Base-by-base conservation (phyloP, 1,140 invertebrate species). In the Scylla paramamosain region DNA sequence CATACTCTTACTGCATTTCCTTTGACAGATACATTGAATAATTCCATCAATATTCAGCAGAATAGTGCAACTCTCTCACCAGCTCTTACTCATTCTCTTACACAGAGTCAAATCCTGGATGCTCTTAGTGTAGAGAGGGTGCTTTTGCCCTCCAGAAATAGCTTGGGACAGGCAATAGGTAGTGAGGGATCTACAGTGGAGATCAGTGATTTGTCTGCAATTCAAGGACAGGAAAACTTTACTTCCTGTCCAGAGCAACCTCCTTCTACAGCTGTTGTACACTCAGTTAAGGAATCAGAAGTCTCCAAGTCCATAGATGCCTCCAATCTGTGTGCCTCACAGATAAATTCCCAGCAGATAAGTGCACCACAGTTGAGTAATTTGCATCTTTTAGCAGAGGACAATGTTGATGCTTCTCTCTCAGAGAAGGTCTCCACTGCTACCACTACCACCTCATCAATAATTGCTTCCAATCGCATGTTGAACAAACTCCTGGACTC, bases 401-500 rank as follows among this genome's bases (percentile, higher is more conserved):
- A 91, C 25, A 45, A 32, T 82, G 32, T 45, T 39, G 59, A 25
- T 45, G 59, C n/a, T 48, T 84, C 93, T 25, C 39, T 91, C 28
- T 48, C 45, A 2, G 48, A 82, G 45, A 94, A 94, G 88, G 39
- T 59, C 28, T 52, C 87, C 28, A 39, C 86, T 32, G 32, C 48
- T 6, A 91, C 87, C 12, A 94, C n/a, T 28, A 94, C 87, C 77
- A 84, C 59, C 45, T 93, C 91, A 14, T 10, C 91, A 39, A 25
- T 95, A 29, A 95, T 95, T 67, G 67, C 87, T 31, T 93, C 91
- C 25, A 95, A 95, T 77, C 84, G 87, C 25, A 93, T 95, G 87
- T 28, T 95, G 28, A 95, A 95, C 31, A 93, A 93, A 48, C 91
- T 95, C 16, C 48, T 95, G 59, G 95, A 95, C 39, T 82, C 90